Evolutionary conservation across 2,888 invertebrate genomes (phyloP), one percentile per base, ranked within the genome.

Genomic region (Polydrusus tereticollis): DNA sequence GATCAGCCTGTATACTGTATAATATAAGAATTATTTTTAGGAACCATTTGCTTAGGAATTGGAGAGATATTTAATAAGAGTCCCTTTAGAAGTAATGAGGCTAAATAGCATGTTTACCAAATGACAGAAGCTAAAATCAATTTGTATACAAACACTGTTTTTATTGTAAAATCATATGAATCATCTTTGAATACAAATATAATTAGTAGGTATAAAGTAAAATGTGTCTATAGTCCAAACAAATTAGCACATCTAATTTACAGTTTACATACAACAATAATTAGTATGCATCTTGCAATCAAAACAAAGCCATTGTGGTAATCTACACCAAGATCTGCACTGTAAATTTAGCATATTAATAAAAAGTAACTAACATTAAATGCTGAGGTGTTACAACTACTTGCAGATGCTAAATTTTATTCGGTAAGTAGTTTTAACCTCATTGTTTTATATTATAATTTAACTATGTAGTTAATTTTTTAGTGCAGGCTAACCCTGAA

Each of bases 41-140:
- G 79, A 45, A 77, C 77, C 20, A 77, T 81, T 50, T 76, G 77
- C n/a, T 77, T 85, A 65, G 84, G 83, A 26, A 66, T 84, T 52
- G 81, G 83, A 57, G 84, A 84, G 80, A 78, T 83, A 64, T 82
- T 84, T 66, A 77, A 83, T 69, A 80, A 80, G 75, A 83, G 82
- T 66, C 83, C 84, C 60, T 82, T 84, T 66, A 77, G 82, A 76
- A 72, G 38, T 59, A 71, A 41, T 7, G 38, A 59, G 16, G 23
- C 41, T 8, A 58, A 58, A 10, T 47, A 63, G 45, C 6, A 23
- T 10, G 14, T 2, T 26, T 14, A 10, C 12, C 7, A 14, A 6
- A 2, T 14, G 20, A 6, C 6, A 50, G 7, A 26, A 50, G 0
- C 12, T 2, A 21, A 12, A 47, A 2, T 1, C 18, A 16, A 16